A percentile compares a stretch with the other conserved stretches of the same genome.
phyloP scores from a whole-genome alignment of 2,797 vertebrate species.

The Acanthurus lineatus region DNA sequence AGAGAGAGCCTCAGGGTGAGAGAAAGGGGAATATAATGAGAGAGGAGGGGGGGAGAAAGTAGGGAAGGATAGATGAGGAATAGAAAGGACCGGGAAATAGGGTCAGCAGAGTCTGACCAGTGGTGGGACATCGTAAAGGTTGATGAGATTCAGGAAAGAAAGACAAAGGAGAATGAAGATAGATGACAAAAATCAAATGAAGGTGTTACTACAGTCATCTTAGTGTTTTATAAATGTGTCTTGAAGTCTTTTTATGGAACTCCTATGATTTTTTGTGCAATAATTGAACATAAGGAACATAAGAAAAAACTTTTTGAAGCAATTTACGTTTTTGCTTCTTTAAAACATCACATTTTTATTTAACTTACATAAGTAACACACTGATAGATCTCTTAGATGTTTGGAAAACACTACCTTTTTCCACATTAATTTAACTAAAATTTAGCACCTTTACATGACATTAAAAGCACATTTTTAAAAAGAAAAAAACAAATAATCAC shows the following conservation, averaged over 20 bases:
- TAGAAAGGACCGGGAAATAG: constrained; percentile 35
- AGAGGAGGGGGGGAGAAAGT: background rate
- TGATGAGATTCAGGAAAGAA: constrained; percentile 2
- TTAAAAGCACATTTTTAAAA: no score
- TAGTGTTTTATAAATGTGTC: background rate
- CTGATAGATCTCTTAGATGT: background rate
- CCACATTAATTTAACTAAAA: rapidly evolving
- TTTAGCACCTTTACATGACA: no score
- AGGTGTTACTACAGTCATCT: background rate
- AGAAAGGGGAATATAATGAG: constrained; percentile 56
- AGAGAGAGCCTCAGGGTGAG: constrained; percentile 58
- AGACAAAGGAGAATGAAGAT: background rate
- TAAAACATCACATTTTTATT: background rate
- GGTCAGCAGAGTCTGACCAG: constrained; percentile 39
- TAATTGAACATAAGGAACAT: background rate
- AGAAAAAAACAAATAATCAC: no score
- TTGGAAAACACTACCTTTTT: background rate
- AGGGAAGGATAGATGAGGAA: constrained; percentile 17
- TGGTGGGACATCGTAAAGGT: constrained; percentile 14
- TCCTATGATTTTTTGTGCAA: background rate
- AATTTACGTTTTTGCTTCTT: background rate
- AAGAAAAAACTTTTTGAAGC: background rate
- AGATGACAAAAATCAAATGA: no score
- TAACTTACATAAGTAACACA: background rate
- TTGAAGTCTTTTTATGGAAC: background rate